phyloP scores from a whole-genome alignment of 2,888 invertebrate species.

The Pachycephus smyrnensis region DNA sequence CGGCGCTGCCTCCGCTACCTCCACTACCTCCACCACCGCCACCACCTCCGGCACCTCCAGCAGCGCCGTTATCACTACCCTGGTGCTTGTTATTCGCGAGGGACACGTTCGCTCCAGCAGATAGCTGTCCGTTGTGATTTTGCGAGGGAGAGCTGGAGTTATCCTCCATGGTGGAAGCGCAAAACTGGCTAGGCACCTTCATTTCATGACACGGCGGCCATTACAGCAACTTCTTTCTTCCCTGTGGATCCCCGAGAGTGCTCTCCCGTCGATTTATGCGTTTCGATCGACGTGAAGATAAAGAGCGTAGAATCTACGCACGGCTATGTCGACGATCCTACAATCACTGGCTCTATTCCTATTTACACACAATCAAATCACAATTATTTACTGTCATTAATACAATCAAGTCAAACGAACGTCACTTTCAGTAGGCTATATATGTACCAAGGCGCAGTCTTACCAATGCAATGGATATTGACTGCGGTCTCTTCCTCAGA shows the following conservation, averaged over 20 bases:
- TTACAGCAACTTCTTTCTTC: conserved; percentile 58
- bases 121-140: conserved; percentile 68
- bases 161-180: conserved; percentile 64
- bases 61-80: conserved; percentile 55
- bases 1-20: conserved; percentile 21
- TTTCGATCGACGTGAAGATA: not conserved
- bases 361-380: not conserved
- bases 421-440: conserved; percentile 19
- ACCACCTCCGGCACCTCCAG: conserved; percentile 43
- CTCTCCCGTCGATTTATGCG: conserved; percentile 42
- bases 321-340: not conserved
- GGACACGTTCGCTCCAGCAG: conserved; percentile 57
- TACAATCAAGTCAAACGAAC: conserved; percentile 19
- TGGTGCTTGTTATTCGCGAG: conserved; percentile 62
- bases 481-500: not conserved
- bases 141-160: conserved; percentile 61
- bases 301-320: not conserved
- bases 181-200: conserved; percentile 63
- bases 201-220: conserved; percentile 69
- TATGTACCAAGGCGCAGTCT: conserved; percentile 15
- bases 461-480: conserved; percentile 13
- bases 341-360: not conserved
- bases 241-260: conserved; percentile 49
- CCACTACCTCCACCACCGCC: conserved; percentile 3
- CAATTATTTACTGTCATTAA: conserved; percentile 27